Conservation (phyloP, 1,140 invertebrate genomes). For the Conus ventricosus region DNA sequence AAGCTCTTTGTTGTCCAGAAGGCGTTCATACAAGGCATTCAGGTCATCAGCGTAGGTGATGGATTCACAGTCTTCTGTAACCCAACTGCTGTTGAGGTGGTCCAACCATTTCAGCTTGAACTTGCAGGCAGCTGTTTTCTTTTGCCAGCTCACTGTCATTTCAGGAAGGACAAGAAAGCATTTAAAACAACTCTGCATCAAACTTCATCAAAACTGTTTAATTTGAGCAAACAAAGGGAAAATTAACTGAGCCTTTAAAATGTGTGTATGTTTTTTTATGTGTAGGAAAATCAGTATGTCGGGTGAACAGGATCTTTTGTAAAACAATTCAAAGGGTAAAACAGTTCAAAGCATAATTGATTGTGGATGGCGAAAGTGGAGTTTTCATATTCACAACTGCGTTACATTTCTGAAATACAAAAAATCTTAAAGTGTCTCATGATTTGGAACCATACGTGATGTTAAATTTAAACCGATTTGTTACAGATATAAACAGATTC, state of each 20-base stretch:
- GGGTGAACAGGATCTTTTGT: not conserved
- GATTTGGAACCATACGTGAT: too few relatives aligned
- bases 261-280: too few relatives aligned
- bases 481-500: too few relatives aligned
- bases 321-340: not conserved
- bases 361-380: too few relatives aligned
- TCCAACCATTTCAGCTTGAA: conserved; percentile 77
- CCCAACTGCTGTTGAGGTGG: conserved; percentile 79
- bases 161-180: not conserved
- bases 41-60: conserved; percentile 78
- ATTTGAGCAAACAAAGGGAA: not conserved
- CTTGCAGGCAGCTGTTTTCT: conserved; percentile 38
- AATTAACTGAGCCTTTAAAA: not conserved
- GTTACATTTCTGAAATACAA: too few relatives aligned
- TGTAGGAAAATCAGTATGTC: too few relatives aligned
- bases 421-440: too few relatives aligned
- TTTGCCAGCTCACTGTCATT: conserved; percentile 20
- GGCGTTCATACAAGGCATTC: conserved; percentile 77
- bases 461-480: too few relatives aligned
- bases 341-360: too few relatives aligned
- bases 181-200: not conserved
- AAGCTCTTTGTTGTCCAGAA: conserved; percentile 78
- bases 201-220: not conserved
- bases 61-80: conserved; percentile 78
- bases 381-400: too few relatives aligned